These are phyloP conservation scores for Cephus rjabovi DNA, from an alignment of 2,888 invertebrate genomes.

Conservation along the genomic window DNA sequence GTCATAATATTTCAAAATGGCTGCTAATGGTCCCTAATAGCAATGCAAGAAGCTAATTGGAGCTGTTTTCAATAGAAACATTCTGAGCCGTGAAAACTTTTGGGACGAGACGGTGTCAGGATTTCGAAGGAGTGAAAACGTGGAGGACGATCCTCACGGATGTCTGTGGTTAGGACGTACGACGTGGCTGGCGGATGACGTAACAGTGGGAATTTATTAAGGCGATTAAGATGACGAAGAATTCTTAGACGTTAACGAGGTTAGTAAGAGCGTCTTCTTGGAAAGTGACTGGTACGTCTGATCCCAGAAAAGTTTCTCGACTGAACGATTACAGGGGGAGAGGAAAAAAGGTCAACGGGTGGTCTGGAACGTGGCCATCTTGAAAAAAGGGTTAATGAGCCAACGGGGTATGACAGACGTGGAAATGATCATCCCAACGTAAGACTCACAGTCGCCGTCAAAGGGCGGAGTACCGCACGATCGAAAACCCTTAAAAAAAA, in stretches of 20 bases:
- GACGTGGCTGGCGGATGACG: neutral
- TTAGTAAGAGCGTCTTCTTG: conserved; percentile 35
- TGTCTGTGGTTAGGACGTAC: neutral
- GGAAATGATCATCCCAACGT: neutral
- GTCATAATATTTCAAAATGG: neutral
- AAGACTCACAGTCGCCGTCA: neutral
- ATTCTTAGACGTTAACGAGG: conserved; percentile 37
- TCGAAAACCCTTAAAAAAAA: neutral
- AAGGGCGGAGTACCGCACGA: neutral
- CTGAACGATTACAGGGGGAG: neutral
- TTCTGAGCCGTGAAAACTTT: neutral
- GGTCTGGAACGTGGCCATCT: conserved; percentile 19
- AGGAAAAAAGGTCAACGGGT: neutral
- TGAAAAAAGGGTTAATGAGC: conserved; percentile 52
- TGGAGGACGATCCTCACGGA: neutral
- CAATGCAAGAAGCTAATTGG: neutral
- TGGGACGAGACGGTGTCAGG: neutral
- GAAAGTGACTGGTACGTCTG: conserved; percentile 35
- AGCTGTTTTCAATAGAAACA: neutral
- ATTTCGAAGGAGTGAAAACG: neutral
- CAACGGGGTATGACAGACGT: conserved; percentile 30
- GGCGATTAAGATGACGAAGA: conserved; percentile 37
- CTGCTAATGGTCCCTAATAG: neutral
- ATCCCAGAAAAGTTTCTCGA: neutral
- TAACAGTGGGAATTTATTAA: conserved; percentile 30